Percentiles rank a stretch among this genome's conserved stretches.
Conservation (phyloP, 92 coral and sea anemone species). For the Porites cylindrica region DNA sequence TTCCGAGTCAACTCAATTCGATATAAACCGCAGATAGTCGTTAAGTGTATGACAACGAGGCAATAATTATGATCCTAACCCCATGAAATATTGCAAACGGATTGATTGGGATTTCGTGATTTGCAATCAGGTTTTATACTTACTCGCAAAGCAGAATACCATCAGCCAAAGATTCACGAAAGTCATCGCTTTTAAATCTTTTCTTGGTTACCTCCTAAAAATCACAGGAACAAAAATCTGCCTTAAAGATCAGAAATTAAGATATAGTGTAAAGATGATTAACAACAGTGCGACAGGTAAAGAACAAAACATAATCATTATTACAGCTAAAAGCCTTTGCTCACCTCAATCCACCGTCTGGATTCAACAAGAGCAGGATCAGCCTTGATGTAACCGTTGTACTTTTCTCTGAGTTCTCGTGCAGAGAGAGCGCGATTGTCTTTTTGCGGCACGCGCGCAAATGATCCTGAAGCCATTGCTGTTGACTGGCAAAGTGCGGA, state of each 20-base stretch:
- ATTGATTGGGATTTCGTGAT: neutral
- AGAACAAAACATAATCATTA: neutral
- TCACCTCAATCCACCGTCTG: slow-evolving; percentile 97
- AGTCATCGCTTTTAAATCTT: slow-evolving; percentile 77
- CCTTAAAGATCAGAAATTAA: too few species aligned
- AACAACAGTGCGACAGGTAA: neutral
- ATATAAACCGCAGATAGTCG: neutral
- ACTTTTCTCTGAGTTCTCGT: slow-evolving; percentile 59
- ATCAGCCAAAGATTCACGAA: slow-evolving; percentile 85
- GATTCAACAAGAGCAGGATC: slow-evolving; percentile 88
- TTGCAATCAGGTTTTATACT: slow-evolving; percentile 30
- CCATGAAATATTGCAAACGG: neutral
- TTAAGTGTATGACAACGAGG: neutral
- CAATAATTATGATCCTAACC: too few species aligned
- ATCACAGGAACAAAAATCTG: neutral
- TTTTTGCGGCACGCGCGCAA: slow-evolving; percentile 5
- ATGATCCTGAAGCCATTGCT: slow-evolving; percentile 27
- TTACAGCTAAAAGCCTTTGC: neutral
- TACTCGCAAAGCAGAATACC: slow-evolving; percentile 96
- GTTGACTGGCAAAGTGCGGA: neutral
- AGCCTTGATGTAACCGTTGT: slow-evolving; percentile 45
- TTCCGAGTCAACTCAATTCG: too few species aligned
- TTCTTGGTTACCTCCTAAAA: slow-evolving; percentile 79
- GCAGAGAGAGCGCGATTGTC: neutral
- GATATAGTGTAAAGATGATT: neutral